These are phyloP conservation scores for Cromileptes altivelis DNA, from an alignment of 2,113 vertebrate genomes.

Conservation along the genomic window DNA sequence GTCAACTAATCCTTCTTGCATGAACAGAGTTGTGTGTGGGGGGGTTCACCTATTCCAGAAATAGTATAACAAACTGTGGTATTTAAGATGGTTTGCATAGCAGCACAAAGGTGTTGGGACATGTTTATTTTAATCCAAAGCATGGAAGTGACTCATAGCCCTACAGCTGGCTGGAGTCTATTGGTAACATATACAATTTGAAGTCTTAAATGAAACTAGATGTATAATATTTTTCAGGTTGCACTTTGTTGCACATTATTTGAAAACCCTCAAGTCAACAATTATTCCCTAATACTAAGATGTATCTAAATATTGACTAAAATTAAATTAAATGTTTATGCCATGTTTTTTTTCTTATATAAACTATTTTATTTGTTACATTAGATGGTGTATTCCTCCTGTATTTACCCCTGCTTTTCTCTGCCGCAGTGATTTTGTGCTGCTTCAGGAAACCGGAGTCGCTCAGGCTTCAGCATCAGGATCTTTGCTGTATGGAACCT, in stretches of 20 bases:
- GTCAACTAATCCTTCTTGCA: neutral
- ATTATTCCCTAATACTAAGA: neutral
- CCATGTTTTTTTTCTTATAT: neutral
- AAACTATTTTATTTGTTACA: neutral
- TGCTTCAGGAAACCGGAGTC: conserved; percentile 73
- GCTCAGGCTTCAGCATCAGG: conserved; percentile 63
- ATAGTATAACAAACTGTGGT: neutral
- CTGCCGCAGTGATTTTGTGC: conserved; percentile 53
- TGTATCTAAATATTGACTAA: neutral
- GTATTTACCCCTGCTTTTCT: conserved; percentile 51
- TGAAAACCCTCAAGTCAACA: neutral
- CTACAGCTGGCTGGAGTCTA: too few species aligned
- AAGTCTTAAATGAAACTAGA: neutral
- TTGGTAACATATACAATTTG: too few species aligned
- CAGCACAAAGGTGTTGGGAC: neutral
- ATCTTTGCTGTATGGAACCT: conserved; percentile 86
- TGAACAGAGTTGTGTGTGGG: neutral
- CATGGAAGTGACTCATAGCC: too few species aligned
- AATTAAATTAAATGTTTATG: neutral
- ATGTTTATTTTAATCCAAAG: neutral
- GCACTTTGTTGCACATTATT: neutral
- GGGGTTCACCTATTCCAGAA: neutral
- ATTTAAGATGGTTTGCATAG: neutral
- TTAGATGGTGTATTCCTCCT: neutral
- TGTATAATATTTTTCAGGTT: neutral